These are phyloP conservation scores for Myripristis jacobus DNA, from an alignment of 2,797 vertebrate genomes.

Conservation along the genomic window DNA sequence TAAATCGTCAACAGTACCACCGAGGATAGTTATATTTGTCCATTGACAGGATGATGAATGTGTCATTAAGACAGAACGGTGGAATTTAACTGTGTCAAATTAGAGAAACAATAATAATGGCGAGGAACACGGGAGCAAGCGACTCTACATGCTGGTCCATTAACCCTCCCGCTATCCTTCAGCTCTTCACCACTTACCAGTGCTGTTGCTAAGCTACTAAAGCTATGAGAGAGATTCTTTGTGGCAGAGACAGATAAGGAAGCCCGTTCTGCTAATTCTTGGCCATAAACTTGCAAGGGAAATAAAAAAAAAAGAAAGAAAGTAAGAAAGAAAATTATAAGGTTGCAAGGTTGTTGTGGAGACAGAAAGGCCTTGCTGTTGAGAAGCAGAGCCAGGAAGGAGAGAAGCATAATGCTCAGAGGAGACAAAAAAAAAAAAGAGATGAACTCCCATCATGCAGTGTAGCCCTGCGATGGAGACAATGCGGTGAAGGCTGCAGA, in stretches of 20 bases:
- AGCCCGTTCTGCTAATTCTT: conserved; percentile 51
- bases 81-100: conserved; percentile 70
- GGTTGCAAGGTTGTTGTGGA: background rate
- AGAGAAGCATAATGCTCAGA: background rate
- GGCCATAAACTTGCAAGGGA: conserved; percentile 27
- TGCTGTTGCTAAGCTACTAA: conserved; percentile 75
- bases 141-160: conserved; percentile 63
- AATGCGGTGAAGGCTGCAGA: background rate
- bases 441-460: background rate
- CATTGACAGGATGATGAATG: conserved; percentile 71
- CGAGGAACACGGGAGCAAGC: conserved; percentile 47
- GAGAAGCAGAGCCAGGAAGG: background rate
- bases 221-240: conserved; percentile 24
- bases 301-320: background rate
- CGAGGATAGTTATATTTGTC: conserved; percentile 64
- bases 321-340: conserved; percentile 3
- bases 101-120: conserved; percentile 62
- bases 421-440: background rate
- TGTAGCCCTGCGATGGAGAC: background rate
- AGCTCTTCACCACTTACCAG: conserved; percentile 44
- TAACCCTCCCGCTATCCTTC: conserved; percentile 58
- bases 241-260: conserved; percentile 38
- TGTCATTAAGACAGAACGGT: conserved; percentile 63
- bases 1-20: conserved; percentile 24
- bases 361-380: background rate